Conservation (phyloP, 37 sponge, comb jelly and placozoan genomes). For the Cliona cf. orientalis region DNA sequence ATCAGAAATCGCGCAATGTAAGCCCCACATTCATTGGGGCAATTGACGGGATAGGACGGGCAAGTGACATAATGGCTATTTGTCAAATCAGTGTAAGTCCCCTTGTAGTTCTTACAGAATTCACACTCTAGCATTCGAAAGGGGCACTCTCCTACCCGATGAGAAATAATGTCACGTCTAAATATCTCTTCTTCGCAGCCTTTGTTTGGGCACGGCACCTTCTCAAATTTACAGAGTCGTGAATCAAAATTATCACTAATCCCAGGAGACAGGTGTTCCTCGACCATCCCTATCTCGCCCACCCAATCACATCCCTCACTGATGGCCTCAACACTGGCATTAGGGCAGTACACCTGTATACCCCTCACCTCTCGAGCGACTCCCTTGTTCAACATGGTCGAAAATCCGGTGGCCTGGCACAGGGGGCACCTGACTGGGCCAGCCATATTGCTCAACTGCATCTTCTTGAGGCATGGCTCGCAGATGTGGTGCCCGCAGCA, state of each 20-base stretch:
- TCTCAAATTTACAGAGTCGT: background rate
- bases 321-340: no score
- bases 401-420: conserved; percentile 5
- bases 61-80: background rate
- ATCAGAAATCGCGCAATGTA: background rate
- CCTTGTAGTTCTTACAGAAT: background rate
- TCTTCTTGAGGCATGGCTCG: background rate
- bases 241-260: background rate
- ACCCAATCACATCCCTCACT: conserved; percentile 25
- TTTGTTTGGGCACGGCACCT: background rate
- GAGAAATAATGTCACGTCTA: background rate
- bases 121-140: background rate
- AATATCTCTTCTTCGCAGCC: background rate
- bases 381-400: background rate
- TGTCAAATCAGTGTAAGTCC: background rate
- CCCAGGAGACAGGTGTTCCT: background rate
- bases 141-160: background rate
- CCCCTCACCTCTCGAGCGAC: background rate
- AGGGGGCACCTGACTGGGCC: conserved; percentile 1
- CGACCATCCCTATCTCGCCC: conserved; percentile 1
- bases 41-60: background rate
- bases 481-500: conserved; percentile 50
- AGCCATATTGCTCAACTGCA: background rate
- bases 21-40: conserved; percentile 8
- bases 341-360: conserved; percentile 4